A percentile compares a stretch with the other conserved stretches of the same genome.
Conservation (phyloP, 2,888 invertebrate genomes). For the Caenorhabditis parvicauda region DNA sequence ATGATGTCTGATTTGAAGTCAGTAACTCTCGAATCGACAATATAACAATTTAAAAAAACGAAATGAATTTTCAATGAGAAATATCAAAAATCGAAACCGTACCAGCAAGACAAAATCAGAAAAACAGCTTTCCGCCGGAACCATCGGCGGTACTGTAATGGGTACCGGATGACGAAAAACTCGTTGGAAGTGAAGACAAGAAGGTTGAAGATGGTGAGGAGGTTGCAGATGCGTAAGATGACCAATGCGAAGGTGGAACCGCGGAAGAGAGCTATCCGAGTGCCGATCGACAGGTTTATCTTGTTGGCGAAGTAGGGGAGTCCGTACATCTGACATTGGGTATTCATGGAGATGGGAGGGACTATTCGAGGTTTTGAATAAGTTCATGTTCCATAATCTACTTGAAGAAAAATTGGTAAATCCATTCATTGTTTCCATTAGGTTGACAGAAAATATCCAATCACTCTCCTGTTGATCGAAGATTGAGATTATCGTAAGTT, state of each 20-base stretch:
- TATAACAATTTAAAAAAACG: no score
- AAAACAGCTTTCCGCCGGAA: constrained; percentile 52
- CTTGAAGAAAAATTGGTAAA: no score
- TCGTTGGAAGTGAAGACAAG: constrained; percentile 62
- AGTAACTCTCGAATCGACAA: no score
- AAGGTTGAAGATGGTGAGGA: constrained; percentile 61
- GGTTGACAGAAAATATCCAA: no score
- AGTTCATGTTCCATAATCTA: no score
- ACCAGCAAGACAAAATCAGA: constrained; percentile 50
- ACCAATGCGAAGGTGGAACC: constrained; percentile 52
- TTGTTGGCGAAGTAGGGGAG: constrained; percentile 33
- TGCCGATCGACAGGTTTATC: constrained; percentile 18
- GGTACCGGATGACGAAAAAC: constrained; percentile 58
- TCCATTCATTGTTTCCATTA: no score
- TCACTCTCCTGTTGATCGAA: no score
- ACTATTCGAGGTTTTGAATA: no score
- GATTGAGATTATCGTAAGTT: no score
- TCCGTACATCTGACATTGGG: constrained; percentile 25
- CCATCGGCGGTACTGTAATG: constrained; percentile 60
- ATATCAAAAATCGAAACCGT: constrained; percentile 1
- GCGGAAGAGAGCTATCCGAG: constrained; percentile 20
- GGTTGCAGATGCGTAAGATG: constrained; percentile 56
- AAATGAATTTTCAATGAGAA: background rate
- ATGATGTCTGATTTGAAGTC: no score
- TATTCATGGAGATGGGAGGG: background rate